Conservation (phyloP, 2,797 vertebrate species). For the Sparus aurata region DNA sequence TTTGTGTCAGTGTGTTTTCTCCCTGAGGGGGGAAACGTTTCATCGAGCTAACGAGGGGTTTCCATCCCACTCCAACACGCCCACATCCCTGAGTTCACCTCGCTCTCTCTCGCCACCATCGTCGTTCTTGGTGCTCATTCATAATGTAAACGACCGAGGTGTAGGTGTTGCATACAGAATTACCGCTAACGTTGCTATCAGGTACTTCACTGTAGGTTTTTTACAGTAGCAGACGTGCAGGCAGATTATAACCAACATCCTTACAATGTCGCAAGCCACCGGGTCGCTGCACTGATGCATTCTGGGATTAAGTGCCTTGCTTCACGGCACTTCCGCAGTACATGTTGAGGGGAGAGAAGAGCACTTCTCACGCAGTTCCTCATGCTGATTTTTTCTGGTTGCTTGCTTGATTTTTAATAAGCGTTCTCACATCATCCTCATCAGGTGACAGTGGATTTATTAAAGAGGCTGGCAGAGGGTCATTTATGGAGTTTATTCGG, state of each 20-base stretch:
- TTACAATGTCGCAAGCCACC: slow-evolving; percentile 5
- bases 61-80: slow-evolving; percentile 14
- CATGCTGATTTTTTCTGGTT: slow-evolving; percentile 16
- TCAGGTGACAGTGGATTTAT: slow-evolving; percentile 9
- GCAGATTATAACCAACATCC: slow-evolving; percentile 29
- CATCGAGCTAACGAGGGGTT: slow-evolving; percentile 25
- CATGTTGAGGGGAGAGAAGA: slow-evolving; percentile 1
- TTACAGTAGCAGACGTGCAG: slow-evolving; percentile 25
- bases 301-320: slow-evolving; percentile 66
- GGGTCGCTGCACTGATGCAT: slow-evolving; percentile 35
- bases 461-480: slow-evolving; percentile 12
- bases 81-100: slow-evolving; percentile 16
- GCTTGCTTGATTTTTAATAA: neutral
- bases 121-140: slow-evolving; percentile 34
- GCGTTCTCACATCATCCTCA: slow-evolving; percentile 26
- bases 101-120: neutral
- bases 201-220: slow-evolving; percentile 22
- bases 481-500: slow-evolving; percentile 24
- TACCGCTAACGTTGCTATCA: slow-evolving; percentile 27
- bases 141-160: slow-evolving; percentile 14
- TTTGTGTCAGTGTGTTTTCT: neutral
- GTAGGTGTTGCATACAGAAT: slow-evolving; percentile 7
- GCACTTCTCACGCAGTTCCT: slow-evolving; percentile 22
- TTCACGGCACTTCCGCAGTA: slow-evolving; percentile 50
- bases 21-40: slow-evolving; percentile 6